Evolutionary conservation across 2,113 vertebrate species (phyloP), one percentile per base, ranked within the genome.

Genomic region (Ondatra zibethicus): DNA sequence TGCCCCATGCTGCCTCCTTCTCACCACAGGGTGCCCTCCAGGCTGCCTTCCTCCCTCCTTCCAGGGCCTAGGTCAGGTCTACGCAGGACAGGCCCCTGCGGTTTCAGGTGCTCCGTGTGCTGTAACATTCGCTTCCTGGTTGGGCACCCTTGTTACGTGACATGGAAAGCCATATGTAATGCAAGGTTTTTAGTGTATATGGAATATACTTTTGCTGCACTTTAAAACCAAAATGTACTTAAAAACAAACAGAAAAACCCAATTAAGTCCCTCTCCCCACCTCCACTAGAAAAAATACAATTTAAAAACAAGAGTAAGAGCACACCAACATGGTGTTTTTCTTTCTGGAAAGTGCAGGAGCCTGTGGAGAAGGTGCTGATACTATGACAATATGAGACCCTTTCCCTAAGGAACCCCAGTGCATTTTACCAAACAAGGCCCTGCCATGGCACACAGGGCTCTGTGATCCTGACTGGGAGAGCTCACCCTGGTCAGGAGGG

Each of bases 271-370:
- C 89, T 93, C 91, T 97, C 92, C 96, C 92, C 80, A 85, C 31
- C n/a, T 92, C 89, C 75, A 75, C 88, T 96, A 93, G 94, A 96
- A 97, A 97, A 97, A 89, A 96, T 88, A 95, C 36, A 63, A 86
- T 88, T 88, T 65, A 84, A 77, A 80, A 87, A 92, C 63, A 86
- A 78, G 93, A 85, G 80, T 95, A 96, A 88, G n/a, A 17, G 13
- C 4, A 23, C 75, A 80, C n/a, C 65, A n/a, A 29, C 61, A 11
- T 50, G 42, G 42, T 29, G 33, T 27, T 65, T 65, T 29, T 42
- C 36, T n/a, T 58, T 47, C 61, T 29, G 65, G 45, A 81, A 84
- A 7, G 33, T 85, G 39, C 85, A 68, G 77, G 29, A 68, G 75
- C 47, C 91, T 89, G 45, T 78, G 10, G 3, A 65, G 42, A 36